Evolutionary conservation across 2,113 vertebrate species (phyloP).

Genomic region (Gasterosteus nipponicus): DNA sequence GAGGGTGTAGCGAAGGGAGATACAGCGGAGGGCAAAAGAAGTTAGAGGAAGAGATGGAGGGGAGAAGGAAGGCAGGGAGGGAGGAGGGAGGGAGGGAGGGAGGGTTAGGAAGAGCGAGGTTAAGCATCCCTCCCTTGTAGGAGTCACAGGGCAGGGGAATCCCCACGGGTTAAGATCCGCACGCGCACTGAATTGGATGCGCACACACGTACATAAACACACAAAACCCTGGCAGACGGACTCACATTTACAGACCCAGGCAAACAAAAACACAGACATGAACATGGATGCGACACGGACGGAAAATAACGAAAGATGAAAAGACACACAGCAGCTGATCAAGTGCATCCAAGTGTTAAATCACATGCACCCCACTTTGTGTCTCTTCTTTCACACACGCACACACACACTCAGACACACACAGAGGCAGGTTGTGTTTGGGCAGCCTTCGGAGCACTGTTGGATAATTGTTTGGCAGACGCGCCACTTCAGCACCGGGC

Average conservation of each 20-base stretch:
- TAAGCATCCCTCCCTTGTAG: conserved; percentile 53
- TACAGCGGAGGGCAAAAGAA: conserved; percentile 24
- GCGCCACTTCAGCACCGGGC: conserved; percentile 67
- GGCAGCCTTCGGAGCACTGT: conserved; percentile 60
- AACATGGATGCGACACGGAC: conserved; percentile 48
- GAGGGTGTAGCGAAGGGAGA: conserved; percentile 31
- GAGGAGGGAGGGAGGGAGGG: conserved; percentile 22
- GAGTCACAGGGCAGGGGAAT: conserved; percentile 65
- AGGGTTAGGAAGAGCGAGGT: conserved; percentile 49
- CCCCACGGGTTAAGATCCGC: conserved; percentile 51
- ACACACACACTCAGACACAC: conserved; percentile 26
- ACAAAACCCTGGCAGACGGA: conserved; percentile 39
- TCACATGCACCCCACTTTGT: conserved; percentile 27
- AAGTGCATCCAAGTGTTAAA: conserved; percentile 37
- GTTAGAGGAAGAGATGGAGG: conserved; percentile 27
- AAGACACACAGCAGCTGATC: conserved; percentile 20
- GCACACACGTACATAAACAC: conserved; percentile 18
- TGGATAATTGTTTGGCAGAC: conserved; percentile 76
- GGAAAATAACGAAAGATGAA: conserved; percentile 21
- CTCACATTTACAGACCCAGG: conserved; percentile 17
- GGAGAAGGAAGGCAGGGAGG: conserved; percentile 19
- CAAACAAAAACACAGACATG: conserved; percentile 38
- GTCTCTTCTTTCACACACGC: conserved; percentile 24
- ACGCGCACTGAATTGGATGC: conserved; percentile 53
- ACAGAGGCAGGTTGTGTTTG: conserved; percentile 56